A percentile compares a stretch with the other conserved stretches of the same genome.
Conservation (phyloP, 2,113 vertebrate species). For the Rousettus leschenaultii region DNA sequence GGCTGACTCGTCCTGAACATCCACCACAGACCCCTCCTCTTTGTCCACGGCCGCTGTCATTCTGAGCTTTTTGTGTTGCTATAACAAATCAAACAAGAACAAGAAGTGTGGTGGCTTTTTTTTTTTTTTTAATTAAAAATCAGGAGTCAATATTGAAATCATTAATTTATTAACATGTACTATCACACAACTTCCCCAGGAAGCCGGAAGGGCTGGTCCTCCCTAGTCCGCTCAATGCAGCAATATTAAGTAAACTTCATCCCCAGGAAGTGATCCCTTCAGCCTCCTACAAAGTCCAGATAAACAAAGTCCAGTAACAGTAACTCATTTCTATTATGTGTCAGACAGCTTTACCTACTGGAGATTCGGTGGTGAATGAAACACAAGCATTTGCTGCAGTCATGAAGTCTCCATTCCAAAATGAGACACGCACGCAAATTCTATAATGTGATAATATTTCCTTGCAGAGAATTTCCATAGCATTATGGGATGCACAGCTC, state of each 20-base stretch:
- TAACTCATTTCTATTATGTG: not conserved
- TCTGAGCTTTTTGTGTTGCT: not conserved
- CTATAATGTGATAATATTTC: not conserved
- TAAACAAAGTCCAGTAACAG: not conserved
- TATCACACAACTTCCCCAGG: not conserved
- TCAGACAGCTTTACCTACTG: not conserved
- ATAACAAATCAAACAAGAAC: not conserved
- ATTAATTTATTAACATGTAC: not conserved
- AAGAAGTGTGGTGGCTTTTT: not conserved
- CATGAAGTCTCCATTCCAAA: not conserved
- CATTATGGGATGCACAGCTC: not conserved
- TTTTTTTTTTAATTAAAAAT: not conserved
- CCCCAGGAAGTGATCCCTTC: not conserved
- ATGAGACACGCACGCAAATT: not conserved
- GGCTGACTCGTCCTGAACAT: not conserved
- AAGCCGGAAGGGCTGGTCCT: not conserved
- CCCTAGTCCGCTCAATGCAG: not conserved
- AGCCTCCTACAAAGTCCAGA: not conserved
- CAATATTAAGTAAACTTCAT: not conserved
- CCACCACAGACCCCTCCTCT: not conserved
- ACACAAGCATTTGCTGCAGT: not conserved
- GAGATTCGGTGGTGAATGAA: not conserved
- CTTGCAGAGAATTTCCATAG: not conserved
- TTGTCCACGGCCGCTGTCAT: not conserved
- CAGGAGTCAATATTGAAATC: not conserved